Conservation (phyloP, 1,140 invertebrate genomes). For the Anthonomus grandis region DNA sequence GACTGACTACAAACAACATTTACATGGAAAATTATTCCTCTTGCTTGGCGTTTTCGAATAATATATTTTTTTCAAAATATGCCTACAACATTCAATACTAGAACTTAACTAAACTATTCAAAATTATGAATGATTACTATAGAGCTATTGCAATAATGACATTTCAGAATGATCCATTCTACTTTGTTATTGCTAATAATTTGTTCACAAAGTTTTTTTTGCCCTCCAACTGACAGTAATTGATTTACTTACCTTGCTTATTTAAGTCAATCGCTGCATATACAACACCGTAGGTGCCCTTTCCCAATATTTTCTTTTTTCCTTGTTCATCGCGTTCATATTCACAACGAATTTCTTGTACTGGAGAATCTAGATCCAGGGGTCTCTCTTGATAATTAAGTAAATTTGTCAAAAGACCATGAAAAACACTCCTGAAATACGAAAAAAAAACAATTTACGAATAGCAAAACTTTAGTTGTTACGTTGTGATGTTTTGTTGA, state of each 20-base stretch:
- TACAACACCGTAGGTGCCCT: constrained; percentile 94
- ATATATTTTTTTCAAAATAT: no score
- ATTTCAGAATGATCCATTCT: no score
- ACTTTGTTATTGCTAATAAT: no score
- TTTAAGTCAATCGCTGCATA: constrained; percentile 92
- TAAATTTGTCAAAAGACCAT: constrained; percentile 76
- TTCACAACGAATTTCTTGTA: constrained; percentile 59
- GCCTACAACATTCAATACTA: no score
- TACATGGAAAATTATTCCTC: no score
- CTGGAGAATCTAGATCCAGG: constrained; percentile 71
- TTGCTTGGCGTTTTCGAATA: no score
- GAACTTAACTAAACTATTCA: not conserved
- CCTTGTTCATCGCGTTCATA: constrained; percentile 93
- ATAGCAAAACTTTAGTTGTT: no score
- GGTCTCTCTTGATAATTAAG: constrained; percentile 82
- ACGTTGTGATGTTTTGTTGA: no score
- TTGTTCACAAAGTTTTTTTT: no score
- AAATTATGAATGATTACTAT: not conserved
- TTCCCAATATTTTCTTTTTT: constrained; percentile 84
- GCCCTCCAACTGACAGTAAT: no score
- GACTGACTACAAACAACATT: no score
- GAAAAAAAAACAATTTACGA: not conserved
- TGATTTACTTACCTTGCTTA: constrained; percentile 66
- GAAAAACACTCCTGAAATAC: constrained; percentile 76
- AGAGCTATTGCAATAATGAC: no score